phyloP scores from a whole-genome alignment of 1,140 invertebrate genomes.

The Drosophila mauritiana region DNA sequence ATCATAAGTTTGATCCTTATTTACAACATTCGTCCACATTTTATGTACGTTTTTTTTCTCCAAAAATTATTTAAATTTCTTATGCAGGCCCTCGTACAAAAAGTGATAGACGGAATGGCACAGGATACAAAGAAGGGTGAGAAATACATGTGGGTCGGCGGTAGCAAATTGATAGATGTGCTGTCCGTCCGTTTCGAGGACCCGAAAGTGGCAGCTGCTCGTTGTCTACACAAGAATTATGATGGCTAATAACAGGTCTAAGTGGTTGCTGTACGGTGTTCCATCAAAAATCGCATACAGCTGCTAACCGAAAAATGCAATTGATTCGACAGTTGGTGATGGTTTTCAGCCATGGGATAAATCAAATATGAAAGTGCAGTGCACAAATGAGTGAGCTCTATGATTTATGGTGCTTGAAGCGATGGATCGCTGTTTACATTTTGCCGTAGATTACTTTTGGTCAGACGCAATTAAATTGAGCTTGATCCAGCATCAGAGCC shows the following conservation, averaged over 20 bases:
- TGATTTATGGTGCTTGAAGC: conserved; percentile 38
- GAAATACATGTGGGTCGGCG: conserved; percentile 45
- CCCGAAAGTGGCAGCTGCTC: conserved; percentile 57
- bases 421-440: conserved; percentile 39
- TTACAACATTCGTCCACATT: background rate
- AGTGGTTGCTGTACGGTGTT: conserved; percentile 48
- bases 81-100: conserved; percentile 49
- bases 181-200: conserved; percentile 17
- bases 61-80: conserved; percentile 70
- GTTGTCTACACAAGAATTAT: conserved; percentile 52
- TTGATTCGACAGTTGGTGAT: conserved; percentile 44
- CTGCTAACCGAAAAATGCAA: conserved; percentile 55
- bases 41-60: conserved; percentile 32
- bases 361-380: conserved; percentile 33
- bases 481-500: conserved; percentile 33
- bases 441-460: conserved; percentile 45
- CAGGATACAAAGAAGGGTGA: conserved; percentile 6
- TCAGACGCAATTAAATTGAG: conserved; percentile 67
- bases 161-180: conserved; percentile 70
- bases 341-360: conserved; percentile 24
- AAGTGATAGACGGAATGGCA: conserved; percentile 30
- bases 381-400: conserved; percentile 21
- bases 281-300: conserved; percentile 49
- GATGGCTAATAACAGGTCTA: conserved; percentile 57
- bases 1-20: background rate